A percentile compares a stretch with the other conserved stretches of the same genome.
Evolutionary conservation across 2,797 vertebrate species (phyloP).

Genomic region (Gymnopithys bicolor): DNA sequence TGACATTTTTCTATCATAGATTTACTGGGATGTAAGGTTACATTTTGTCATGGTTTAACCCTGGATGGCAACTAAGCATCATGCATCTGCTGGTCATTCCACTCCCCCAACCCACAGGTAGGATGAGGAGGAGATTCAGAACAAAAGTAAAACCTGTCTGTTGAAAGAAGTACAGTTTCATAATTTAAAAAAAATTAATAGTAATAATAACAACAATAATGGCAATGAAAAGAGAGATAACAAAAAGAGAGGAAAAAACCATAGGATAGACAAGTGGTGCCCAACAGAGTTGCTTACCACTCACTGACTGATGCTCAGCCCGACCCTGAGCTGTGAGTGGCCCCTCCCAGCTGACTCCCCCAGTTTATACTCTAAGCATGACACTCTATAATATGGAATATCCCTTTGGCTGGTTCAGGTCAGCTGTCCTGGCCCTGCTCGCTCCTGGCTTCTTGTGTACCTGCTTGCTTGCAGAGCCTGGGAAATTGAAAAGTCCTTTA

Average conservation of each 20-base stretch:
- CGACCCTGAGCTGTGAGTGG: neutral
- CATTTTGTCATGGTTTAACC: neutral
- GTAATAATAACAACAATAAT: neutral
- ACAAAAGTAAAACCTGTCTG: neutral
- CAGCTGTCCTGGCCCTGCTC: neutral
- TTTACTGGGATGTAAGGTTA: neutral
- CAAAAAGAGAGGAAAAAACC: neutral
- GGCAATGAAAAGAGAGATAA: neutral
- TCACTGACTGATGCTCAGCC: neutral
- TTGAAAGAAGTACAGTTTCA: neutral
- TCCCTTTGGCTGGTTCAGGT: neutral
- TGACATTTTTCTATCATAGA: neutral
- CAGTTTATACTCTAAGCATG: neutral
- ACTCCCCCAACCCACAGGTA: neutral
- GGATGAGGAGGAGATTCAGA: neutral
- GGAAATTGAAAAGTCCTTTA: neutral
- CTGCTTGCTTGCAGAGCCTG: neutral
- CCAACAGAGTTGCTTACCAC: neutral
- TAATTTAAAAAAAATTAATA: neutral
- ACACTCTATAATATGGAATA: rapidly evolving
- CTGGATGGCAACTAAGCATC: neutral
- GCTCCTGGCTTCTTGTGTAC: neutral
- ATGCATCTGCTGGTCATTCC: rapidly evolving
- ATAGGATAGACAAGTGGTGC: neutral
- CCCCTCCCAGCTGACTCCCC: neutral